These are phyloP conservation scores for Wasmannia auropunctata DNA, from an alignment of 1,140 invertebrate genomes.

Conservation along the genomic window DNA sequence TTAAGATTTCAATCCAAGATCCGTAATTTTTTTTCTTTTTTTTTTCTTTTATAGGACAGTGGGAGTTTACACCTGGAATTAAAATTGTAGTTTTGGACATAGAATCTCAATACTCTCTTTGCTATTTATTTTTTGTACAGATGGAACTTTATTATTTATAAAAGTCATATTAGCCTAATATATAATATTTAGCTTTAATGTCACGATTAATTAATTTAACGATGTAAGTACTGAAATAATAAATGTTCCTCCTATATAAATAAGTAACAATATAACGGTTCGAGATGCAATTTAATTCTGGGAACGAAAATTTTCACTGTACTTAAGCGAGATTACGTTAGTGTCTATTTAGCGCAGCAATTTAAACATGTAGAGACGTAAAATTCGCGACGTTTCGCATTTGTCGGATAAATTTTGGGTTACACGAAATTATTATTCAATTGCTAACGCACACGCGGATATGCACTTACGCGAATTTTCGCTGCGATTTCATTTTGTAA, in stretches of 20 bases:
- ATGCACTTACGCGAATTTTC: not conserved
- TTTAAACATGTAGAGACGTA: not conserved
- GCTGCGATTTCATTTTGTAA: not conserved
- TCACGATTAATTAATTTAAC: not conserved
- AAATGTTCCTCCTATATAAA: not conserved
- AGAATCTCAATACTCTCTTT: not conserved
- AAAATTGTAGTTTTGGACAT: not conserved
- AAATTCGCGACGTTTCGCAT: not conserved
- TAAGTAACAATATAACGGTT: not conserved
- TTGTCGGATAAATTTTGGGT: not conserved
- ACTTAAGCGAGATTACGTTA: not conserved
- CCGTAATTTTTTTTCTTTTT: not conserved
- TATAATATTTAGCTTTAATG: conserved; percentile 15
- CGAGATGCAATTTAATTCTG: not conserved
- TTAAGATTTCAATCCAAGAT: not conserved
- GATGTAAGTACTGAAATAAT: conserved; percentile 18
- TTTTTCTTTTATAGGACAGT: not conserved
- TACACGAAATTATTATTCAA: not conserved
- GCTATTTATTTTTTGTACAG: not conserved
- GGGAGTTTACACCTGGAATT: not conserved
- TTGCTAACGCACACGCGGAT: not conserved
- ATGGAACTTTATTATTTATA: conserved; percentile 24
- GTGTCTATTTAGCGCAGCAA: not conserved
- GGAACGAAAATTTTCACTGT: not conserved
- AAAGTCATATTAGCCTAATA: not conserved